Evolutionary conservation across 2,797 vertebrate genomes (phyloP), one percentile per base, ranked within the genome.

Genomic region (Triplophysa bombifrons): DNA sequence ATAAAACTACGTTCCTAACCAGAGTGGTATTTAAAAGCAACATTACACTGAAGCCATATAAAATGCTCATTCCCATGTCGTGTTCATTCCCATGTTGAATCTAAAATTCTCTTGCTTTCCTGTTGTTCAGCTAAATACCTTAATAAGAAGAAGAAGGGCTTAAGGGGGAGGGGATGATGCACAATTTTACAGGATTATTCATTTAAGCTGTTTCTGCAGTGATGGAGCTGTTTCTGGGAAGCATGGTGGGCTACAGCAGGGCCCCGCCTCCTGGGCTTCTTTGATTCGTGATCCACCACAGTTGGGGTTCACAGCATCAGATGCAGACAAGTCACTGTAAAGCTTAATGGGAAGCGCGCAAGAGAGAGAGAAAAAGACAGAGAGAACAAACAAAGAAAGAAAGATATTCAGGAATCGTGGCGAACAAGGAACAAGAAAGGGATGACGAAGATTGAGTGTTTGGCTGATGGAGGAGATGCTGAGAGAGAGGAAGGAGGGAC

Each of bases 371-470:
- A 74, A 68, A 75, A 60, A 63, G 44, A 60, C 3, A 25, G 72
- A 67, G 75, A 79, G 73, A 68, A 72, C 76, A 84, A 77, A 70
- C 19, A 71, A 53, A 3, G 64, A 71, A 76, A 83, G 85, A 66
- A 20, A 41, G 69, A 58, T 38, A 56, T 41, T 41, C 38, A 87
- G 85, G 79, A 77, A 80, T 38, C 30, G 78, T 83, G 74, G 38
- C 70, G 74, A 81, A 85, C 69, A 56, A 38, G 61, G 82, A 55
- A 86, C 65, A 78, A 81, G 56, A 83, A 76, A 83, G 72, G 78
- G 60, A 70, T 20, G n/a, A 71, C 71, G 61, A 78, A 78, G 76
- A 78, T 70, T 60, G 44, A 85, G 65, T 82, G 74, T 85, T 82
- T 77, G 38, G 55, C 44, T 68, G 38, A 38, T 48, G 63, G 44